Evolutionary conservation across 1,140 invertebrate species (phyloP), one percentile per base, ranked within the genome.

Genomic region (Microplitis demolitor): DNA sequence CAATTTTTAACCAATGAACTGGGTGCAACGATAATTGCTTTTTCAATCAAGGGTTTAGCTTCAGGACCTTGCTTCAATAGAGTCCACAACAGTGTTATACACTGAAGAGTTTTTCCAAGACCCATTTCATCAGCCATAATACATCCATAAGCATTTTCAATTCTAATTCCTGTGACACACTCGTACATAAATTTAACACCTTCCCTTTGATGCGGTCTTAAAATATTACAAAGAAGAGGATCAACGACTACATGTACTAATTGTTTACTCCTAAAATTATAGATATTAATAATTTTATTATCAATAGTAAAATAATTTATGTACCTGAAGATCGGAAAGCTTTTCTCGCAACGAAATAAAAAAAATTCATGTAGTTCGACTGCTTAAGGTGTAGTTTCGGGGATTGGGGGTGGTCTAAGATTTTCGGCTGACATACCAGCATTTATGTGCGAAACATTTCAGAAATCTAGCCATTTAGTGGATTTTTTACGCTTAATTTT

Each of bases 161-260:
- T 98, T 80, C 95, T 92, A 72, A 90, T 88, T 13, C 98, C 98
- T 39, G 95, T 98, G 1, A 99, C 97, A 90, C 98, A 99, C 83
- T 99, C 97, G 84, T 98, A 99, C 97, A 99, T 99, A 85, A 99
- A 99, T 82, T 98, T 97, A 0, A 99, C 98, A 35, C 98, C 98
- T 84, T 99, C 98, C 71, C 98, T 90, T 88, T 99, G 98, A 93
- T 99, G 98, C 14, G 98, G 98, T 67, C 98, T 88, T 4, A 99
- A 88, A 63, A 99, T 92, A 81, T 96, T 95, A 37, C 93, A 92
- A 13, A 99, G 87, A 0, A 95, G 78, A 5, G 97, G 97, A 90
- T 99, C 98, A 1, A 99, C 96, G 5, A 87, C 85, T 35, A 86
- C 84, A 69, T 85, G 85, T 9, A 87, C 84, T 16, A 85, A 63